Evolutionary conservation across 2,888 invertebrate species (phyloP), one percentile per base, ranked within the genome.

Genomic region (Xestobium rufovillosum): DNA sequence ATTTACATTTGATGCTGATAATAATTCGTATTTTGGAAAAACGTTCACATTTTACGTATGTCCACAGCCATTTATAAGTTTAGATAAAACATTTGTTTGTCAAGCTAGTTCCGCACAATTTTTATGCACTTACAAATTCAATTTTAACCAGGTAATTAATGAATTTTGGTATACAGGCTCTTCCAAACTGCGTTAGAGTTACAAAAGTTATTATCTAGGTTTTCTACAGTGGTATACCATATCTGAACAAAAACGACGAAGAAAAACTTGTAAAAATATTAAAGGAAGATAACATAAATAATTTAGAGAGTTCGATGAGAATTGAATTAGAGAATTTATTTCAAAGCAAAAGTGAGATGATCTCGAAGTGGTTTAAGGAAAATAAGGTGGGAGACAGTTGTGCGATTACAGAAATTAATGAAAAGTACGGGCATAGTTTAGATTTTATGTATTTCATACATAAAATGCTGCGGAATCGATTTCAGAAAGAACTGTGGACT

Each of bases 131-230:
- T 68, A 79, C 55, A 71, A 74, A 14, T 81, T 82, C 61, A 75
- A 86, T 65, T 86, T 84, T 56, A 83, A 85, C 61, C 82, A 83
- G 76, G 85, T 83, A 69, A 33, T 27, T 26, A n/a, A 17, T 13
- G 11, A 34, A 26, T 16, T 14, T 14, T 16, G 11, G 35, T 31
- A 26, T 37, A 25, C 6, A 12, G 3, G 4, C 12, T 12, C 14
- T 11, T 4, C 10, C 8, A 11, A 2, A 10, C 13, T 19, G 17
- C 10, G 1, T 14, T 11, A 12, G 12, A 14, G 16, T 30, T 10
- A 31, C 9, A 10, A 26, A 34, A 31, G 36, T 34, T 14, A 39
- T 41, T 45, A 66, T 68, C 26, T 67, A 85, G 85, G 75, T 78
- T 49, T 69, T 71, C 11, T 76, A 78, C 57, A 67, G 76, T 47